Evolutionary conservation across 2,797 vertebrate species (phyloP), one percentile per base, ranked within the genome.

Genomic region (Psittacula echo): DNA sequence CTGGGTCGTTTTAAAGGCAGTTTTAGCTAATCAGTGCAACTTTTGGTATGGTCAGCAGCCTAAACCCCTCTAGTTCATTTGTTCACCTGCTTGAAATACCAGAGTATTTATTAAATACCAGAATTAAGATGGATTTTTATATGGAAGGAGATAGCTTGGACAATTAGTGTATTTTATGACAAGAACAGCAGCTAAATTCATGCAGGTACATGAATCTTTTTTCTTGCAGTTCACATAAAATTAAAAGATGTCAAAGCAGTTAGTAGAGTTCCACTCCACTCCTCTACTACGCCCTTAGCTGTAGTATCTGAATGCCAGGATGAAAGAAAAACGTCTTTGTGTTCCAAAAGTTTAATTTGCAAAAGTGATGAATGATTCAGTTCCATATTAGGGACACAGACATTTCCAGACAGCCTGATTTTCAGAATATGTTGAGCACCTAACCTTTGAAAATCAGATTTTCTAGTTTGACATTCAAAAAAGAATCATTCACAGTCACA

Each of bases 181-280:
- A 82, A 61, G 67, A 92, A 67, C 56, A 75, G 23, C 51, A 77
- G 30, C 51, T 84, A 16, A 54, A 39, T 94, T 94, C 92, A 74
- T 94, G 89, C 64, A 93, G 42, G 19, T 90, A 95, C 93, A 82
- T 76, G 71, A n/a, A 82, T 45, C 56, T 94, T 82, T 91, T 85
- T 93, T 89, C 81, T 64, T 92, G 47, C 19, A 82, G 15, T 45
- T 86, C 67, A 76, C n/a, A 23, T 84, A 71, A 95, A 91, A 88
- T 88, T 88, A 88, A 95, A 94, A 90, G 44, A 90, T 77, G 74
- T 92, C 76, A 93, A 93, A 93, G 64, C 16, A 76, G 50, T 68
- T 72, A 77, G 45, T 62, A 61, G 54, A 82, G 47, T 79, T 91
- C 66, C 10, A 0, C 18, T 87, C 51, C 30, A 15, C 86, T 78